Base-by-base conservation (phyloP, 2,797 vertebrate species). In the Austrolebias charrua region DNA sequence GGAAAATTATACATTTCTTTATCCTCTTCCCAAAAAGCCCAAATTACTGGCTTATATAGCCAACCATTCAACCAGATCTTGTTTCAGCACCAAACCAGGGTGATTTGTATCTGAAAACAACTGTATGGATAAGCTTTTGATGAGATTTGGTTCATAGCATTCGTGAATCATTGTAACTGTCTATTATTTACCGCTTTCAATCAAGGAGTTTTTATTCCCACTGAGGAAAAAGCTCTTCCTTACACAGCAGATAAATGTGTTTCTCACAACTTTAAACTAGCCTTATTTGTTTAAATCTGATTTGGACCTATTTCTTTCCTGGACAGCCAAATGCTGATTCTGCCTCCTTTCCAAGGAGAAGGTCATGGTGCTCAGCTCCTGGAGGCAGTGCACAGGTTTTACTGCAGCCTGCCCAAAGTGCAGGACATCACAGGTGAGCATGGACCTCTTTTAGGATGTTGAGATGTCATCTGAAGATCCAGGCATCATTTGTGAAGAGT, bases 301-400 rank as follows among this genome's bases (percentile, higher is more conserved):
- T 71, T 44, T 74, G 24, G 13, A 3, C 76, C 49, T 45, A 11
- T 52, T 38, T 83, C 43, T 87, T 61, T 49, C 42, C 80, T 80
- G 59, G 89, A 52, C 91, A 98, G 96, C 91, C 96, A 98, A 92
- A 98, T 98, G 96, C 90, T 98, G 92, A 90, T 98, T 90, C 90
- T 98, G 81, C 96, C 97, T 81, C 95, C 96, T 4, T 98, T 97
- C 92, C 96, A 99, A 93, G 96, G 97, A 87, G 95, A 99, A 90
- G 96, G 96, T 69, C 96, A 98, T 45, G 96, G 97, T 71, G 96
- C 96, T 86, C 96, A 96, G 82, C 94, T 99, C 86, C 92, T 98
- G 86, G 97, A 99, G 92, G 95, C 96, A 6, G 94, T 98, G 71
- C 97, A 99, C 82, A 93, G 93, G 86, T 98, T 95, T 81, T 98